Evolutionary conservation across 2,888 invertebrate genomes (phyloP).

Genomic region (Mamestra brassicae): DNA sequence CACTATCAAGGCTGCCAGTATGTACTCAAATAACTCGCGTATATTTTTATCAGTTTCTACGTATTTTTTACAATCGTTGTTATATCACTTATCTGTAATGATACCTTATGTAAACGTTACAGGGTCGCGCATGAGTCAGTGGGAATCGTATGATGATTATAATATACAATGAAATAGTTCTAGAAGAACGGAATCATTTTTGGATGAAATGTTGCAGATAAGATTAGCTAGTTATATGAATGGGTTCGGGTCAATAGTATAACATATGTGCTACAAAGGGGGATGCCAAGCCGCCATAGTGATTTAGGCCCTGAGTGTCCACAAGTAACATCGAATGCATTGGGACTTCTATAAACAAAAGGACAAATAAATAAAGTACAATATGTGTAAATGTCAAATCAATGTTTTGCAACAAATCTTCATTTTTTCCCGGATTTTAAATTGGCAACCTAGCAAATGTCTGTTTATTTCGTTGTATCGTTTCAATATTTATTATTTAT

Average conservation of each 20-base stretch:
- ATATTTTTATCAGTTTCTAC: slow-evolving; percentile 43
- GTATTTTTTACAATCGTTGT: slow-evolving; percentile 28
- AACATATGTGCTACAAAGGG: background rate
- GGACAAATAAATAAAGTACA: too few species aligned
- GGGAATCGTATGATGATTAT: slow-evolving; percentile 10
- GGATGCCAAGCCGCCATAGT: too few species aligned
- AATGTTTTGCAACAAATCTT: too few species aligned
- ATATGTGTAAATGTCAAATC: too few species aligned
- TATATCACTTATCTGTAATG: slow-evolving; percentile 26
- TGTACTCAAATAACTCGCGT: slow-evolving; percentile 6
- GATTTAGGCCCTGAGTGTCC: too few species aligned
- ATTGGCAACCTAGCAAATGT: too few species aligned
- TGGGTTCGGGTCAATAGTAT: background rate
- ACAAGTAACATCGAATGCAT: too few species aligned
- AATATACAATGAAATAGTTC: background rate
- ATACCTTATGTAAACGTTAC: slow-evolving; percentile 24
- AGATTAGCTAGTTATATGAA: background rate
- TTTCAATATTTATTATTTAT: too few species aligned
- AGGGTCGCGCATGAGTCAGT: slow-evolving; percentile 26
- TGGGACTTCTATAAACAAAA: too few species aligned
- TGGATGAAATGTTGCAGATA: background rate
- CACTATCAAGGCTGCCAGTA: slow-evolving; percentile 28
- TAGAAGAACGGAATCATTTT: slow-evolving; percentile 6
- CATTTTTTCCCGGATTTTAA: too few species aligned
- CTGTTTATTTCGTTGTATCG: too few species aligned